These are phyloP conservation scores for Serrognathus titanus DNA, from an alignment of 2,888 invertebrate genomes.

Conservation along the genomic window DNA sequence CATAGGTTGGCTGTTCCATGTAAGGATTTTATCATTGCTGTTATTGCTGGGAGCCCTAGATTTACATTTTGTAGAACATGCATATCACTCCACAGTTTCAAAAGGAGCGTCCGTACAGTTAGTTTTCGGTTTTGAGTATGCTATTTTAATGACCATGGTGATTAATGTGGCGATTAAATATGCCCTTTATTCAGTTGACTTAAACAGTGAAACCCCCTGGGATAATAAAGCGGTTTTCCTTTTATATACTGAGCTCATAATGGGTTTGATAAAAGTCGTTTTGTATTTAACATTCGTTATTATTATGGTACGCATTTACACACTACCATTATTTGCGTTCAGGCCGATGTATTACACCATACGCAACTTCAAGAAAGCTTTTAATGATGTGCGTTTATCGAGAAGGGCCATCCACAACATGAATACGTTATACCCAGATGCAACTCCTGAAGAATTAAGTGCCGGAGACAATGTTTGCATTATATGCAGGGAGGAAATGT, in stretches of 20 bases:
- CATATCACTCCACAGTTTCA: conserved; percentile 86
- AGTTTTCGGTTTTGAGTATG: conserved; percentile 99
- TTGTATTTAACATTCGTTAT: conserved; percentile 74
- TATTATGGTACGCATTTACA: conserved; percentile 95
- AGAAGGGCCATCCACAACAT: conserved; percentile 95
- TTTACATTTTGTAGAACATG: conserved; percentile 86
- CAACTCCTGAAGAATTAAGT: conserved; percentile 85
- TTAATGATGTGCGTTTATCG: conserved; percentile 95
- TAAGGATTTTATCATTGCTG: conserved; percentile 82
- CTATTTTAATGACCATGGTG: conserved; percentile 90
- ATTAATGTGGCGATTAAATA: conserved; percentile 92
- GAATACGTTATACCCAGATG: conserved; percentile 97
- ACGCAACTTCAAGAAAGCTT: conserved; percentile 95
- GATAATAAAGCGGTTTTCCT: conserved; percentile 98
- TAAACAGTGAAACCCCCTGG: conserved; percentile 95
- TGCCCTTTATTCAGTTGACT: conserved; percentile 80
- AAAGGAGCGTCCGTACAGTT: conserved; percentile 97
- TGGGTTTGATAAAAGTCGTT: conserved; percentile 77
- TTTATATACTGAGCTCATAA: conserved; percentile 91
- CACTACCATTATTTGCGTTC: conserved; percentile 96
- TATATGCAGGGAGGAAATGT: conserved; percentile 84
- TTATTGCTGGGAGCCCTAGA: conserved; percentile 79
- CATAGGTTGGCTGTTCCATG: conserved; percentile 92
- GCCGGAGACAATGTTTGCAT: conserved; percentile 98
- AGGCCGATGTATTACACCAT: conserved; percentile 99